Evolutionary conservation across 1,140 invertebrate species (phyloP), one percentile per base, ranked within the genome.

Genomic region (Drosophila subpulchrella): DNA sequence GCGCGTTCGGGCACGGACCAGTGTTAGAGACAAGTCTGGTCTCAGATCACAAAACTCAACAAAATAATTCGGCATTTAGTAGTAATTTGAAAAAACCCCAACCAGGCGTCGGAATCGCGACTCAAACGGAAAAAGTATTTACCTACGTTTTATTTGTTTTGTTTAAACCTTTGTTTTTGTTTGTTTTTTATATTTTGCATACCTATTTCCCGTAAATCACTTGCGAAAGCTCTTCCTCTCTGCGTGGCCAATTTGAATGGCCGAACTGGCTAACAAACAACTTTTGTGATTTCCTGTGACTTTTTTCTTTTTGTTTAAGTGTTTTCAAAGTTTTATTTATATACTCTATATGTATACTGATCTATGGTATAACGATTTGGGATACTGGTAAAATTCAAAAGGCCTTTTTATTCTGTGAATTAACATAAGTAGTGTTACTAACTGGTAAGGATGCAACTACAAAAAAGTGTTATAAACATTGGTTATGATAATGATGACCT

Each of bases 1-100:
- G 82, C 82, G 83, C 83, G 82, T 75, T 68, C 79, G 83, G 76
- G 81, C 53, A 63, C 81, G 81, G 81, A 84, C 48, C 75, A 74
- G 57, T 58, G 60, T 79, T 76, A 8, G 58, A 78, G 38, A 58
- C 73, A 39, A 39, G 48, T 48, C 68, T 41, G 54, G 46, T 51
- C 60, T 63, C 55, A 73, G 42, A 51, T 41, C 13, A 66, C 57
- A 73, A 17, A 46, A 67, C 57, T 17, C 46, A 60, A 47, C 47
- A 46, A 17, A 24, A 59, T 53, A 66, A 57, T 55, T 39, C 47
- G 50, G 50, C 50, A 12, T 36, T 53, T 53, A 36, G 2, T 30
- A 8, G 8, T 36, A 39, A 5, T n/a, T 15, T 24, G 10, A 20
- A 17, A 17, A 10, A 17, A 38, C 39, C 10, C 44, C 48, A 32